Percentiles rank a stretch among this genome's conserved stretches.
These are phyloP conservation scores for Oncorhynchus mykiss DNA, from an alignment of 2,113 vertebrate genomes.

Conservation along the genomic window DNA sequence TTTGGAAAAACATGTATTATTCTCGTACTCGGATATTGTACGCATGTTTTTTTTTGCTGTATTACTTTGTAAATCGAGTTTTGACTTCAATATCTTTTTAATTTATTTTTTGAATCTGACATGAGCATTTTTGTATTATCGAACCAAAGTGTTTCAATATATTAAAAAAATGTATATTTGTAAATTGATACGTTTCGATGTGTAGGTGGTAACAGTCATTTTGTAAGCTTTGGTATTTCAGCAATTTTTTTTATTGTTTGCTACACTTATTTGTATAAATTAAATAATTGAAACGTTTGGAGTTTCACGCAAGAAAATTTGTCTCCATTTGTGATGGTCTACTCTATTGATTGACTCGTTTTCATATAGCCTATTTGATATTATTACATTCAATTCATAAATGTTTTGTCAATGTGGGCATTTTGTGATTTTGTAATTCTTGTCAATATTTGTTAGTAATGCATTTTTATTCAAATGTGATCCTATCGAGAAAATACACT, in stretches of 20 bases:
- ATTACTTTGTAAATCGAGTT: slow-evolving; percentile 71
- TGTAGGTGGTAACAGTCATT: slow-evolving; percentile 71
- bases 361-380: slow-evolving; percentile 68
- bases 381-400: slow-evolving; percentile 63
- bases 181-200: slow-evolving; percentile 72
- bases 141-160: slow-evolving; percentile 81
- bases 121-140: slow-evolving; percentile 67
- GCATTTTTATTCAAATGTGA: slow-evolving; percentile 53
- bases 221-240: slow-evolving; percentile 61
- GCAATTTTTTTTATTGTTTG: slow-evolving; percentile 68
- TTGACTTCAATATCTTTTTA: slow-evolving; percentile 60
- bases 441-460: slow-evolving; percentile 47
- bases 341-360: slow-evolving; percentile 46
- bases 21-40: background rate
- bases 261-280: slow-evolving; percentile 77
- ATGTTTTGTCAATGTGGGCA: slow-evolving; percentile 70
- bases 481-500: slow-evolving; percentile 57
- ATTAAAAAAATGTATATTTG: slow-evolving; percentile 65
- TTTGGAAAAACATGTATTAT: slow-evolving; percentile 33
- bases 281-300: slow-evolving; percentile 48
- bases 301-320: slow-evolving; percentile 57
- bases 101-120: slow-evolving; percentile 76
- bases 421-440: slow-evolving; percentile 69
- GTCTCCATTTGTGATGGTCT: slow-evolving; percentile 56
- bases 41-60: too few relatives aligned